A percentile compares a stretch with the other conserved stretches of the same genome.
Evolutionary conservation across 2,797 vertebrate genomes (phyloP).

Genomic region (Acrocephalus scirpaceus): DNA sequence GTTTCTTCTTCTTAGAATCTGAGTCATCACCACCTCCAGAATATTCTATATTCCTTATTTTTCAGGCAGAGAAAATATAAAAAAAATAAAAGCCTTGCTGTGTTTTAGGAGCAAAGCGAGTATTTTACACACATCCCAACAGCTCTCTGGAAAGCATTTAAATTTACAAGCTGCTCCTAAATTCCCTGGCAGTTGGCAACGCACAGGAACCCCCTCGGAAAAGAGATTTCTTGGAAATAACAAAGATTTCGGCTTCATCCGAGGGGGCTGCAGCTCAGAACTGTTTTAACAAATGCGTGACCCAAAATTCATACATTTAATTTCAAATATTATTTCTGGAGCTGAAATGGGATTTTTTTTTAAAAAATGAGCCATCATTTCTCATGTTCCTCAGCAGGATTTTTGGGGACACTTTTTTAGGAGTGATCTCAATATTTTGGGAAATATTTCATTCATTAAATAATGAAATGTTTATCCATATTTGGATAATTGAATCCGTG

Average conservation of each 20-base stretch:
- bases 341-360: background rate
- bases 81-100: background rate
- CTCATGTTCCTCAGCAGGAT: background rate
- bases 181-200: slow-evolving; percentile 66
- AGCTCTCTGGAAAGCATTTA: slow-evolving; percentile 73
- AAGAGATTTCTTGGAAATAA: slow-evolving; percentile 42
- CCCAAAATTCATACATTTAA: background rate
- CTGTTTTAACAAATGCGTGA: slow-evolving; percentile 13
- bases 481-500: too few relatives aligned
- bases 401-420: background rate
- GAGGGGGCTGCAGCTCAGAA: slow-evolving; percentile 18
- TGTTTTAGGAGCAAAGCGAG: slow-evolving; percentile 72
- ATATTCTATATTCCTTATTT: background rate
- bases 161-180: slow-evolving; percentile 71
- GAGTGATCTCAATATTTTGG: background rate
- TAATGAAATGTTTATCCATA: accelerated
- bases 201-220: slow-evolving; percentile 17
- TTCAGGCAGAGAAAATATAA: background rate
- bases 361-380: background rate
- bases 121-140: slow-evolving; percentile 67
- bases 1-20: background rate
- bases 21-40: background rate
- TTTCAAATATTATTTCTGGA: slow-evolving; percentile 7
- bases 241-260: slow-evolving; percentile 42
- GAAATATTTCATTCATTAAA: background rate